A percentile compares a stretch with the other conserved stretches of the same genome.
Conservation (phyloP, 2,888 invertebrate genomes). For the Spialia ferax region DNA sequence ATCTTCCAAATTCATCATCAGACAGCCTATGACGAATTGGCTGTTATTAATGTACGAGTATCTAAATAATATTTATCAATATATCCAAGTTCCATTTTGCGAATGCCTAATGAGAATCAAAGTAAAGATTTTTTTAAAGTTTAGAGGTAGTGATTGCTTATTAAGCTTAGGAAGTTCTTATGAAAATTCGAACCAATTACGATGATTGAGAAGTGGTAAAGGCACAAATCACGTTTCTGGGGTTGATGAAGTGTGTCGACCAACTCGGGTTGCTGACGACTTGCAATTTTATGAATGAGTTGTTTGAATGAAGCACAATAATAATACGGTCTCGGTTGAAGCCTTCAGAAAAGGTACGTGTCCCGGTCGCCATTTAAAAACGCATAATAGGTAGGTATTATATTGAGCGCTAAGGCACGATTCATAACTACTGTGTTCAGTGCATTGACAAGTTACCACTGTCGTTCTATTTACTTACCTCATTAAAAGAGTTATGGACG, state of each 20-base stretch:
- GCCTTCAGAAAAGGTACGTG: slow-evolving; percentile 67
- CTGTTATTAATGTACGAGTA: too few relatives aligned
- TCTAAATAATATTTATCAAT: too few relatives aligned
- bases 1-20: too few relatives aligned
- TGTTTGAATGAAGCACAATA: slow-evolving; percentile 82
- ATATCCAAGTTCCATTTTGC: too few relatives aligned
- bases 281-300: slow-evolving; percentile 85
- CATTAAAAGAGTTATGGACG: too few relatives aligned
- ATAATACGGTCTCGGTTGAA: slow-evolving; percentile 65
- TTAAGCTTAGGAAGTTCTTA: too few relatives aligned
- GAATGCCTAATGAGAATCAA: too few relatives aligned
- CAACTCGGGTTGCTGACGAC: slow-evolving; percentile 71
- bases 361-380: slow-evolving; percentile 61
- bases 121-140: too few relatives aligned
- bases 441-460: background rate
- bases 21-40: too few relatives aligned
- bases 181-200: background rate
- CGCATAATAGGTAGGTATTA: slow-evolving; percentile 55
- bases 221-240: slow-evolving; percentile 59
- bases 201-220: slow-evolving; percentile 12
- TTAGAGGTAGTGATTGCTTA: too few relatives aligned
- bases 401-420: slow-evolving; percentile 51
- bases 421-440: background rate
- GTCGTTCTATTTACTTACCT: background rate
- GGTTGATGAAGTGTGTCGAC: slow-evolving; percentile 67